Percentiles rank a stretch among this genome's conserved stretches.
These are phyloP conservation scores for Babyrousa celebensis DNA, from an alignment of 2,797 vertebrate species.

Conservation along the genomic window DNA sequence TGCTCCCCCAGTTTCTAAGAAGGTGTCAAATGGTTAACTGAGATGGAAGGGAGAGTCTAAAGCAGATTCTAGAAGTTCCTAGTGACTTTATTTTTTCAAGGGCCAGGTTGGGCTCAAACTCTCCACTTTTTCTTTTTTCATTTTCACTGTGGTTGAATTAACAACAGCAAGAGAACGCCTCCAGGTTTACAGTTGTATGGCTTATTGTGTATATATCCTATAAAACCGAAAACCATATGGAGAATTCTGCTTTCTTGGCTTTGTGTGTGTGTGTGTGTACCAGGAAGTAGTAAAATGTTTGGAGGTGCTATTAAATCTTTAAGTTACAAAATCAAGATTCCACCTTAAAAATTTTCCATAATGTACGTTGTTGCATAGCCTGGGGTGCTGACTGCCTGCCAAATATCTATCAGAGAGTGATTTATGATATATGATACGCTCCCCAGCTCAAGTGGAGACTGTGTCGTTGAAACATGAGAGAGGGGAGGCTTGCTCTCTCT, in stretches of 20 bases:
- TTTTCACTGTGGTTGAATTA: slow-evolving; percentile 80
- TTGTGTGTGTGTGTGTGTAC: slow-evolving; percentile 77
- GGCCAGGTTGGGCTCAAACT: slow-evolving; percentile 58
- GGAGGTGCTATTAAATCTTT: slow-evolving; percentile 91
- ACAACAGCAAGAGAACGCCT: slow-evolving; percentile 79
- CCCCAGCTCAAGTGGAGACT: slow-evolving; percentile 95
- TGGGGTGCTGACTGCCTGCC: slow-evolving; percentile 93
- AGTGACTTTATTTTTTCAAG: slow-evolving; percentile 64
- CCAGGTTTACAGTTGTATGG: slow-evolving; percentile 84
- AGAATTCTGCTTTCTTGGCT: slow-evolving; percentile 79
- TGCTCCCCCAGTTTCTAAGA: slow-evolving; percentile 61
- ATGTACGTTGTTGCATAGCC: slow-evolving; percentile 93
- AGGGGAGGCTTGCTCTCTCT: slow-evolving; percentile 94
- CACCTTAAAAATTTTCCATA: slow-evolving; percentile 96
- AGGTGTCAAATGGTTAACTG: slow-evolving; percentile 80
- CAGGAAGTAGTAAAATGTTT: slow-evolving; percentile 89
- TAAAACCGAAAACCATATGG: slow-evolving; percentile 87
- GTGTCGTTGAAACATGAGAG: slow-evolving; percentile 97
- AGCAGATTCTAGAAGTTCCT: slow-evolving; percentile 72
- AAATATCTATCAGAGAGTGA: slow-evolving; percentile 97
- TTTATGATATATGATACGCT: slow-evolving; percentile 98
- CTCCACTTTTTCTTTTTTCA: slow-evolving; percentile 67
- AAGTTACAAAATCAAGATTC: slow-evolving; percentile 93
- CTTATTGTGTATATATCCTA: slow-evolving; percentile 84
- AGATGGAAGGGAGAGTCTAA: slow-evolving; percentile 47